phyloP scores from a whole-genome alignment of 1,140 invertebrate species.

The Drosophila pachea region DNA sequence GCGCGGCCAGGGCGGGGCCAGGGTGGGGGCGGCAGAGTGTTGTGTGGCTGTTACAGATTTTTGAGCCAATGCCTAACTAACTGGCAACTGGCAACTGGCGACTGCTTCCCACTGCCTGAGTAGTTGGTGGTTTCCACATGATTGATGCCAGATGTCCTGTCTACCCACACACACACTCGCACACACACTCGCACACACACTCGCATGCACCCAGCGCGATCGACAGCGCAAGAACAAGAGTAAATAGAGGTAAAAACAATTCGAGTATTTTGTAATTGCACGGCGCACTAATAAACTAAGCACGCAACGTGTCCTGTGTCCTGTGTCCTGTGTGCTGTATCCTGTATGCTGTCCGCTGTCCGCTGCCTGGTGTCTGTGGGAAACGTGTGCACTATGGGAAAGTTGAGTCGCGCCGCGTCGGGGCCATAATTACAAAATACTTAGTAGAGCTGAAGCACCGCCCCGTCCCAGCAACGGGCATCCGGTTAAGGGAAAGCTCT shows the following conservation, averaged over 20 bases:
- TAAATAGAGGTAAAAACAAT: conserved; percentile 25
- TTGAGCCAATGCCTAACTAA: conserved; percentile 35
- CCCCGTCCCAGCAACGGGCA: conserved; percentile 13
- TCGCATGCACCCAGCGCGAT: conserved; percentile 28
- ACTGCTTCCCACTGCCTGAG: conserved; percentile 36
- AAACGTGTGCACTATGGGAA: conserved; percentile 59
- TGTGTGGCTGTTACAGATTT: conserved; percentile 57
- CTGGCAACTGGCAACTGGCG: conserved; percentile 28
- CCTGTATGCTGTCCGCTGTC: neutral
- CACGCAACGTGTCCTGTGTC: conserved; percentile 40
- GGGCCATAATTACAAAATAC: conserved; percentile 47
- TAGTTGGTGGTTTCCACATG: conserved; percentile 74
- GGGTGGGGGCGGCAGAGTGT: neutral
- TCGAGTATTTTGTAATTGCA: conserved; percentile 37
- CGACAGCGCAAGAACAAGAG: conserved; percentile 18
- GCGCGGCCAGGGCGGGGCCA: neutral
- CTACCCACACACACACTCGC: conserved; percentile 17
- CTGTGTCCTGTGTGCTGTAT: conserved; percentile 14
- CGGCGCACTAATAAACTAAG: conserved; percentile 34
- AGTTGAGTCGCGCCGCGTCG: conserved; percentile 19
- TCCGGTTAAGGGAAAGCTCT: conserved; percentile 45
- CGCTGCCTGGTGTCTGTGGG: conserved; percentile 46
- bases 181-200: neutral
- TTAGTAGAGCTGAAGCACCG: conserved; percentile 18
- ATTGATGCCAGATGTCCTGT: conserved; percentile 70